phyloP scores from a whole-genome alignment of 1,140 invertebrate species.

The Platorchestia sp. region DNA sequence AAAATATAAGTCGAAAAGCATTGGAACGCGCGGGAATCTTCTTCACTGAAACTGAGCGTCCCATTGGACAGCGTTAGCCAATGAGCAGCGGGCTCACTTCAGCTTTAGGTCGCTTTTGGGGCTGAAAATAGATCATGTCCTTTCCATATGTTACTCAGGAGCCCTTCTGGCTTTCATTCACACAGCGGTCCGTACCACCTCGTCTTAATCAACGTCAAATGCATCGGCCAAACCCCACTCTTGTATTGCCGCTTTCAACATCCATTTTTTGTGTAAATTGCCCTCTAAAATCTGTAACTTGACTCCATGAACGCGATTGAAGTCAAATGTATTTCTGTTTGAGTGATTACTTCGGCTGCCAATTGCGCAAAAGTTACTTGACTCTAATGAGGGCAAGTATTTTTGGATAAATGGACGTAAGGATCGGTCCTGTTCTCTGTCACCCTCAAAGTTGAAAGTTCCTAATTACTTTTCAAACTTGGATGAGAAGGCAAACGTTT shows the following conservation, averaged over 20 bases:
- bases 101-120: slow-evolving; percentile 24
- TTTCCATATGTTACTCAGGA: slow-evolving; percentile 45
- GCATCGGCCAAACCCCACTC: neutral
- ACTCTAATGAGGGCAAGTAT: neutral
- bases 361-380: neutral
- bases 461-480: neutral
- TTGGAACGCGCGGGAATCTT: slow-evolving; percentile 52
- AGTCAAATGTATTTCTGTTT: neutral
- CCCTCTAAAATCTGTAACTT: neutral
- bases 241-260: neutral
- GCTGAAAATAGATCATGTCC: slow-evolving; percentile 44
- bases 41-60: neutral
- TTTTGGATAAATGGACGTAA: neutral
- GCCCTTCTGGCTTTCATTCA: slow-evolving; percentile 29
- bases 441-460: neutral
- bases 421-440: neutral
- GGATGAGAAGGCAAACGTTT: neutral
- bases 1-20: slow-evolving; percentile 44
- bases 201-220: neutral
- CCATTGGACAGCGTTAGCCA: slow-evolving; percentile 35
- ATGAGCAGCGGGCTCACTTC: neutral
- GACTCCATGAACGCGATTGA: neutral
- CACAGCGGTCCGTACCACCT: neutral
- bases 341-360: neutral
- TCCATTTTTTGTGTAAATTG: neutral